Evolutionary conservation across 2,888 invertebrate species (phyloP), one percentile per base, ranked within the genome.

Genomic region (Rosalia funebris): DNA sequence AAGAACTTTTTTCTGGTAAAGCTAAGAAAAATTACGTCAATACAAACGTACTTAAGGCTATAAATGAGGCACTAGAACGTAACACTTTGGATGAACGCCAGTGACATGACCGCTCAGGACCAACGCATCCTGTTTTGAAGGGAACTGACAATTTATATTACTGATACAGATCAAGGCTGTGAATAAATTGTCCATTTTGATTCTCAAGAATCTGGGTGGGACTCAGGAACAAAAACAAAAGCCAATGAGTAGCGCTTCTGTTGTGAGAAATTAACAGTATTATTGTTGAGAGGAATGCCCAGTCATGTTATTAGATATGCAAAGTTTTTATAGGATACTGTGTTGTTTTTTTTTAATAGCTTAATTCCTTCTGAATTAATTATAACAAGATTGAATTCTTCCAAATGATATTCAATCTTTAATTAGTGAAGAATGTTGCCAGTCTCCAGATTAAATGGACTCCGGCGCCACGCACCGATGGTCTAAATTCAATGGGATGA

Each of bases 161-260:
- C 17, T 53, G 52, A 53, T 53, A 53, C 19, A 31, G 52, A 53
- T 53, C 52, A 32, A 53, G 42, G 42, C n/a, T 31, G 32, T 53
- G 52, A 25, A 53, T 53, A 53, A 39, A 37, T 41, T 41, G 52
- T 31, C 15, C 42, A 31, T 31, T 37, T 50, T n/a, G 16, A n/a
- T 12, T 25, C 14, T 15, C 12, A 37, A 45, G 45, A 37, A 46
- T 46, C 48, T 36, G 34, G 46, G 46, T 44, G 57, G 54, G 55
- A 48, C 41, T 36, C 34, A 11, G 17, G 54, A 15, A 19, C 19
- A 32, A 17, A 34, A 12, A 46, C 14, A 41, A 20, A 20, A 42
- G 14, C 34, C 31, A 44, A 34, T 42, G 19, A 50, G 25, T 17
- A 20, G 11, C n/a, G 15, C n/a, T 15, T n/a, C 1, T n/a, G 32